phyloP scores from a whole-genome alignment of 2,888 invertebrate genomes.

The Polyommatus iphigenia region DNA sequence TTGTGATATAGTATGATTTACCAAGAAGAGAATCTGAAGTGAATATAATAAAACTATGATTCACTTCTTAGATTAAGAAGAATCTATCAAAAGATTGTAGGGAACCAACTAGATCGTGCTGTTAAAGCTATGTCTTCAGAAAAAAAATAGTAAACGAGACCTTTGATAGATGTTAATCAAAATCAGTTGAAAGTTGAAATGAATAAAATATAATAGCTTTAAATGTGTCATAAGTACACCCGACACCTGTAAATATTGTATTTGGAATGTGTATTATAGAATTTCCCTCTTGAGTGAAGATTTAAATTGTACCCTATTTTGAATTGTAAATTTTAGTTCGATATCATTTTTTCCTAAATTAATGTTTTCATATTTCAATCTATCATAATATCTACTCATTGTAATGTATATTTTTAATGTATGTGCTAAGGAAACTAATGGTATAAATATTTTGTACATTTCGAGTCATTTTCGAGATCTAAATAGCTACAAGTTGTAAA shows the following conservation, averaged over 20 bases:
- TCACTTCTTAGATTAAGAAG: background rate
- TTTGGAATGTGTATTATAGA: constrained; percentile 13
- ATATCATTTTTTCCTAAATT: background rate
- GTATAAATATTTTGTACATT: constrained; percentile 3
- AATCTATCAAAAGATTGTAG: background rate
- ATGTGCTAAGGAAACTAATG: constrained; percentile 20
- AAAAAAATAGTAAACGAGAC: background rate
- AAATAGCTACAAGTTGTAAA: background rate
- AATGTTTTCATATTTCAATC: constrained; percentile 9
- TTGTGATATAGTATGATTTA: background rate
- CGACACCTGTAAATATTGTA: constrained; percentile 28
- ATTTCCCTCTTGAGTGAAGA: background rate
- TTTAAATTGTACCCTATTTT: background rate
- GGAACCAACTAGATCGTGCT: background rate
- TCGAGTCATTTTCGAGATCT: background rate
- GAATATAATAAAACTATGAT: background rate
- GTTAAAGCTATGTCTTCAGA: background rate
- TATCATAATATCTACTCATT: background rate
- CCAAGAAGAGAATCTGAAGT: background rate
- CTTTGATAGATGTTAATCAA: background rate
- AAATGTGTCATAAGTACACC: constrained; percentile 22
- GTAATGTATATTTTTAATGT: background rate
- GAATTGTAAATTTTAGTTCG: background rate
- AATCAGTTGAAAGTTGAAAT: background rate
- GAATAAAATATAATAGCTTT: background rate